Conservation (phyloP, 2,888 invertebrate genomes). For the Petrolisthes cinctipes region DNA sequence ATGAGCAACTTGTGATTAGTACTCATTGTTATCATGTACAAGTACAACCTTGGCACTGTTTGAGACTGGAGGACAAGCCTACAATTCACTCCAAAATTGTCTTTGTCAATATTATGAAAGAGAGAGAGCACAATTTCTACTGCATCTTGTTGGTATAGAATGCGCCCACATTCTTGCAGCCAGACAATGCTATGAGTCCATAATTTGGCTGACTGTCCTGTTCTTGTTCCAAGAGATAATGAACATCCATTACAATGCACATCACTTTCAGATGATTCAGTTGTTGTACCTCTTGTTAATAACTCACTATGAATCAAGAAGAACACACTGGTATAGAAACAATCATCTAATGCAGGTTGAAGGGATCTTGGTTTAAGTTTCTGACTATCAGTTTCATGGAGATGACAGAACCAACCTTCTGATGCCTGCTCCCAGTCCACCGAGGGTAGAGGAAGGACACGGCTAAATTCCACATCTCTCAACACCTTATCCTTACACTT, state of each 20-base stretch:
- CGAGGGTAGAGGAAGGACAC: constrained; percentile 47
- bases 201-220: constrained; percentile 21
- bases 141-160: constrained; percentile 14
- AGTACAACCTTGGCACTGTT: constrained; percentile 17
- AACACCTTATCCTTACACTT: constrained; percentile 14
- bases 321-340: constrained; percentile 46
- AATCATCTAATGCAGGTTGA: constrained; percentile 41
- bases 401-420: constrained; percentile 55
- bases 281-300: background rate
- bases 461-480: constrained; percentile 15
- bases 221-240: constrained; percentile 20
- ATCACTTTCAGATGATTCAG: background rate
- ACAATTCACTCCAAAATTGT: constrained; percentile 58
- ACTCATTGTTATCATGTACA: constrained; percentile 54
- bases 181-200: constrained; percentile 43
- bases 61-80: constrained; percentile 33
- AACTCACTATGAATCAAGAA: constrained; percentile 35
- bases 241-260: constrained; percentile 17
- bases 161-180: constrained; percentile 14
- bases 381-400: constrained; percentile 38
- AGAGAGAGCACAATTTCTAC: constrained; percentile 33
- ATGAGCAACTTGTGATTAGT: constrained; percentile 46
- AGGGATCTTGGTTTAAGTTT: constrained; percentile 46
- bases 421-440: constrained; percentile 57
- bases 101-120: constrained; percentile 45